Evolutionary conservation across 2,888 invertebrate genomes (phyloP).

Genomic region (Pammene aurita): DNA sequence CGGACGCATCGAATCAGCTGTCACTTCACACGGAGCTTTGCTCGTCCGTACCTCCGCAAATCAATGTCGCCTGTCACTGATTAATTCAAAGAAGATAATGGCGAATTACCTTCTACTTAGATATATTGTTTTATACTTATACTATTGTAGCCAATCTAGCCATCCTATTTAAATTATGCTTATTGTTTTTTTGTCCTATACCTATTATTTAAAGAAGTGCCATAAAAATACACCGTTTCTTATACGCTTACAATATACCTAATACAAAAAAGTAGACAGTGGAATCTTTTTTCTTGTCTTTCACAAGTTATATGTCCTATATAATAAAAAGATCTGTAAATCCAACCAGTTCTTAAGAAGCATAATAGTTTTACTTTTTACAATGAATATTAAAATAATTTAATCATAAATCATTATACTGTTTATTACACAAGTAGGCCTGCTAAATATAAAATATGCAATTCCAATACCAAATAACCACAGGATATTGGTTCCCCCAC

Average conservation of each 20-base stretch:
- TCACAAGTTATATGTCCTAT: no score
- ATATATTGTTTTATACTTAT: constrained; percentile 3
- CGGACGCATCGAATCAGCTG: constrained; percentile 70
- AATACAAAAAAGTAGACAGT: background rate
- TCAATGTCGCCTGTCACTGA: constrained; percentile 56
- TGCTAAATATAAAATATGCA: constrained; percentile 25
- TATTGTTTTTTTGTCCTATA: no score
- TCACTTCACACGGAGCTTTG: constrained; percentile 75
- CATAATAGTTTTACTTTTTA: background rate
- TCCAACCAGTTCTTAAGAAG: no score
- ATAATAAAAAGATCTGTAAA: no score
- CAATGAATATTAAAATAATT: background rate
- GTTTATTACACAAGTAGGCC: constrained; percentile 10
- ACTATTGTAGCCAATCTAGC: no score
- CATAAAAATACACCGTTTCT: no score
- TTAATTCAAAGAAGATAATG: constrained; percentile 41
- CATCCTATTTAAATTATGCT: no score
- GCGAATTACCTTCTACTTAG: constrained; percentile 18
- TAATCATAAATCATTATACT: constrained; percentile 5
- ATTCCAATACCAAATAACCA: constrained; percentile 34
- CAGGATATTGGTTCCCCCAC: constrained; percentile 35
- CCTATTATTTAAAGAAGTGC: no score
- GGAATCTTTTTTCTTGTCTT: no score
- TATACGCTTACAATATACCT: background rate
- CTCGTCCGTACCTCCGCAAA: constrained; percentile 58